Evolutionary conservation across 2,888 invertebrate species (phyloP), one percentile per base, ranked within the genome.

Genomic region (Vanessa cardui): DNA sequence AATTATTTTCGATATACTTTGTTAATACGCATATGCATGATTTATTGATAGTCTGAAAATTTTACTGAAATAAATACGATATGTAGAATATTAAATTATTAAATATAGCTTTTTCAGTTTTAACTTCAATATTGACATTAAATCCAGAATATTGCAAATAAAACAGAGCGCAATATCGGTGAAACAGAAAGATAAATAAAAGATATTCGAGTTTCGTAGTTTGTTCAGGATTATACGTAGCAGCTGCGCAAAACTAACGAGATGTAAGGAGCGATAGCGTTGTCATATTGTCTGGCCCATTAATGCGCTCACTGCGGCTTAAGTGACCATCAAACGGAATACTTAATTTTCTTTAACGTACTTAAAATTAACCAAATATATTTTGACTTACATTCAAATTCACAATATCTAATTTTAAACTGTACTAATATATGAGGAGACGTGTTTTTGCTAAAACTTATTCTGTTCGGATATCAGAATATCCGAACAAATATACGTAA

Each of bases 181-280:
- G 31, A 54, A 54, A 54, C 54, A 31, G 54, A 33, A 54, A 54
- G 16, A 54, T 54, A 54, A 54, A 54, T 54, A 54, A 54, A 54
- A 54, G 26, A 33, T 31, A 54, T 54, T 54, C 26, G 31, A 31
- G 54, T 21, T 50, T 21, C 50, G 54, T 54, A 26, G 54, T 54
- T 54, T 54, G 31, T 54, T 54, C 54, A 62, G 62, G 61, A 66
- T 56, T 66, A 58, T 26, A 49, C 21, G 66, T 62, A 56, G 62
- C 66, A 62, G 66, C 66, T 66, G 61, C 26, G 66, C 49, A 39
- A 62, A 66, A 58, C 61, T 58, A 66, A 66, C 66, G 66, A 62
- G 66, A 58, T 66, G 61, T 61, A 49, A 66, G 61, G 58, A 66
- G n/a, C 31, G 31, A 54, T 54, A 54, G 54, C 31, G 31, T 31